These are phyloP conservation scores for Lipophrys pholis DNA, from an alignment of 2,113 vertebrate species.

Conservation along the genomic window DNA sequence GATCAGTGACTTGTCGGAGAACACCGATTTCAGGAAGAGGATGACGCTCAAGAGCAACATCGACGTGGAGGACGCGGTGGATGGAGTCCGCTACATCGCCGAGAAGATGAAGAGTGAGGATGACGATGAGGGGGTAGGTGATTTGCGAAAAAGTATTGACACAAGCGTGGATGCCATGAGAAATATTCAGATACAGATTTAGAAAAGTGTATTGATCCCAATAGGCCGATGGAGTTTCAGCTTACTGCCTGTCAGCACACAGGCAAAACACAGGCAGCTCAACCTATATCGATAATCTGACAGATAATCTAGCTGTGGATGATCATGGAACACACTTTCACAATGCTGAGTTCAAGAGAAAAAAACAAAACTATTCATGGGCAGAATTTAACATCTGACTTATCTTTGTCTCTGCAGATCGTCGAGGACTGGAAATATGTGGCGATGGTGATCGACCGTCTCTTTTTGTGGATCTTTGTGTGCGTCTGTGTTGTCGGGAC, in stretches of 20 bases:
- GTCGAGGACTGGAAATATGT: constrained; percentile 87
- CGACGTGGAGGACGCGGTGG: constrained; percentile 82
- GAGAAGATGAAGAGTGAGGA: constrained; percentile 86
- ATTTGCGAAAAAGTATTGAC: background rate
- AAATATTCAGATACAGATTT: no score
- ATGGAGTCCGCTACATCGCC: constrained; percentile 84
- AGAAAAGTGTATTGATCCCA: no score
- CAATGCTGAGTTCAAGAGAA: background rate
- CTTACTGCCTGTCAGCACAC: no score
- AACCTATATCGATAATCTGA: no score
- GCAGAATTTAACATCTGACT: background rate
- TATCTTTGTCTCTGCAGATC: constrained; percentile 69
- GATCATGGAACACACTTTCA: background rate
- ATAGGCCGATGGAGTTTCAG: no score
- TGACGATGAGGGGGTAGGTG: constrained; percentile 84
- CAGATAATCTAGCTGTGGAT: background rate
- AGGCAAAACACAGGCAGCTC: no score
- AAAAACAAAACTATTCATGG: background rate
- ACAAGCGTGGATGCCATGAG: no score
- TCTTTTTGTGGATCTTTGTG: constrained; percentile 86
- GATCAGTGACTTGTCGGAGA: constrained; percentile 74
- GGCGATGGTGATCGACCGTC: constrained; percentile 86
- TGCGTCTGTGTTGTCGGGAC: constrained; percentile 84
- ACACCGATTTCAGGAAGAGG: constrained; percentile 80
- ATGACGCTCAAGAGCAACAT: constrained; percentile 77